Evolutionary conservation across 2,888 invertebrate genomes (phyloP).

Genomic region (Sminthurides aquaticus): DNA sequence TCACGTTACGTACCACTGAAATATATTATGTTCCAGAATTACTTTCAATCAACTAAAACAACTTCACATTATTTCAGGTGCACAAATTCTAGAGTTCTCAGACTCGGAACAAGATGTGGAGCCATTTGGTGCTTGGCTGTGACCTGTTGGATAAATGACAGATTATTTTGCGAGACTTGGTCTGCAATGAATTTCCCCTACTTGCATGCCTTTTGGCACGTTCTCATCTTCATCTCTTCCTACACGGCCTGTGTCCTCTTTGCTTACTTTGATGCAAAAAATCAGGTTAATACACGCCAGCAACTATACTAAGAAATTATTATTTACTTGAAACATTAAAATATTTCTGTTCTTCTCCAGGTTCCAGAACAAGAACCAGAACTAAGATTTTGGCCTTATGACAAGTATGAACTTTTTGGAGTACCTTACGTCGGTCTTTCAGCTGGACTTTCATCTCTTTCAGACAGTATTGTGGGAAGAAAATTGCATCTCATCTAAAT

Average conservation of each 20-base stretch:
- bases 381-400: slow-evolving; percentile 67
- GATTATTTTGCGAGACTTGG: slow-evolving; percentile 72
- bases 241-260: slow-evolving; percentile 69
- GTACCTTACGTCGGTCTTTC: slow-evolving; percentile 59
- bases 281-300: slow-evolving; percentile 51
- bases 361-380: slow-evolving; percentile 61
- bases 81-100: slow-evolving; percentile 58
- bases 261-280: slow-evolving; percentile 68
- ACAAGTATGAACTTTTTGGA: slow-evolving; percentile 64
- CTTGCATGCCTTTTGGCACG: slow-evolving; percentile 74
- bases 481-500: slow-evolving; percentile 4
- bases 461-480: background rate
- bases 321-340: background rate
- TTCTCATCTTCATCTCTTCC: slow-evolving; percentile 69
- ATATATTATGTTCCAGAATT: no score
- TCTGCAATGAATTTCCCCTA: slow-evolving; percentile 70
- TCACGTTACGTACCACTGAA: no score
- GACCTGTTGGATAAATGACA: slow-evolving; percentile 69
- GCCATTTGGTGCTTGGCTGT: slow-evolving; percentile 63
- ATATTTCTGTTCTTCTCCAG: slow-evolving; percentile 19
- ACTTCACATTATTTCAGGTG: slow-evolving; percentile 42
- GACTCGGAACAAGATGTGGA: slow-evolving; percentile 63
- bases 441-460: background rate
- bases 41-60: background rate
- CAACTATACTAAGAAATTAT: background rate